Base-by-base conservation (phyloP, 2,888 invertebrate genomes). In the Drosophila parthenogenetica region DNA sequence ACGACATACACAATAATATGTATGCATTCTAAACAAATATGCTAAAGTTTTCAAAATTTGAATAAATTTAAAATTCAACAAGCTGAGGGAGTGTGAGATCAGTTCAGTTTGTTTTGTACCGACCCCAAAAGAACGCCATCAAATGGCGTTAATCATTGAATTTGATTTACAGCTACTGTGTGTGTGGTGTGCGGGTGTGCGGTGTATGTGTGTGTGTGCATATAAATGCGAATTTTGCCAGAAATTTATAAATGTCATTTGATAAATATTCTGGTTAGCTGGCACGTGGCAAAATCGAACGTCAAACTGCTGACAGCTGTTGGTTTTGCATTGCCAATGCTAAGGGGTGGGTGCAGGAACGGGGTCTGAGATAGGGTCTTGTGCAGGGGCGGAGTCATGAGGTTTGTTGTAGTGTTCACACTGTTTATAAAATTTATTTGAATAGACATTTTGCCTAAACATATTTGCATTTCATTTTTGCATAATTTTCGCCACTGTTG, bases 241-340 rank as follows among this genome's bases (percentile, higher is more conserved):
- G 35, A 74, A 69, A 75, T 73, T 83, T 73, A 58, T 67, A 77
- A 71, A 74, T 79, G 65, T 69, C 71, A 72, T 69, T 73, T 69
- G 69, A 66, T 69, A 81, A 85, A 76, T 74, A 77, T 81, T 51
- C 46, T 54, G 45, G 70, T 58, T 49, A 48, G 46, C 43, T 32
- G 10, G 51, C 45, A 53, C 45, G 59, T 32, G 55, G 50, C 46
- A 71, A 65, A 58, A 63, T 63, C 45, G 57, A 71, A 43, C 76
- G 83, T 76, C 79, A 81, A 69, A 66, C 81, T 80, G 83, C 64
- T 82, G 82, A 82, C 86, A 82, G 82, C 83, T 82, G 83, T 79
- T 86, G 83, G 81, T 69, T 83, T 71, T 65, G 61, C 69, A 67
- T 60, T n/a, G 53, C 3, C 16, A 25, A 7, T 40, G 53, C 17